A percentile compares a stretch with the other conserved stretches of the same genome.
Conservation (phyloP, 2,888 invertebrate genomes). For the Nudaria mundana region DNA sequence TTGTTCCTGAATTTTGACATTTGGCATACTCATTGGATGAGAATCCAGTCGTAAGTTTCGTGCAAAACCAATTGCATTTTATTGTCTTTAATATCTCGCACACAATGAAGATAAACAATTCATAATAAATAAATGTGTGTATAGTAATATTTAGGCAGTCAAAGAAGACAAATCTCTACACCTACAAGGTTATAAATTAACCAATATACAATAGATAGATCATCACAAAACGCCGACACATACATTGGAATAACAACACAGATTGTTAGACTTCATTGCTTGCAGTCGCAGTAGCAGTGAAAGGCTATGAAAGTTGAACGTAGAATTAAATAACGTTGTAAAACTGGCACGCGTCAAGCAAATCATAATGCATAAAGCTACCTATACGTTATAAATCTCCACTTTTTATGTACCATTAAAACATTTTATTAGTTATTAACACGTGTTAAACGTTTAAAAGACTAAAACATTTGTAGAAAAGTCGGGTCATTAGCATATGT, state of each 20-base stretch:
- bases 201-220: too few relatives aligned
- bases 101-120: too few relatives aligned
- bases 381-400: constrained; percentile 75
- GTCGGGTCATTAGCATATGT: constrained; percentile 64
- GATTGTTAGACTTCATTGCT: constrained; percentile 33
- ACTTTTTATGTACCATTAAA: constrained; percentile 80
- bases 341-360: constrained; percentile 54
- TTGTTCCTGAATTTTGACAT: too few relatives aligned
- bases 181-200: too few relatives aligned
- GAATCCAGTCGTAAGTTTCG: too few relatives aligned
- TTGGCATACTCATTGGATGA: too few relatives aligned
- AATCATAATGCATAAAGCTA: constrained; percentile 67
- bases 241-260: too few relatives aligned
- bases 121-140: too few relatives aligned
- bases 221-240: constrained; percentile 16
- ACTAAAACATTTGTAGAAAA: constrained; percentile 77
- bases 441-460: constrained; percentile 72
- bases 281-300: constrained; percentile 39
- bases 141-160: too few relatives aligned
- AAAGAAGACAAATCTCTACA: too few relatives aligned
- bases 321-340: constrained; percentile 42
- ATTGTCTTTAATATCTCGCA: too few relatives aligned
- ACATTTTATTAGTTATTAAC: constrained; percentile 80
- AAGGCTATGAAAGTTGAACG: constrained; percentile 51
- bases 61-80: too few relatives aligned